phyloP scores from a whole-genome alignment of 2,888 invertebrate genomes.

The Stenichneumon culpator region DNA sequence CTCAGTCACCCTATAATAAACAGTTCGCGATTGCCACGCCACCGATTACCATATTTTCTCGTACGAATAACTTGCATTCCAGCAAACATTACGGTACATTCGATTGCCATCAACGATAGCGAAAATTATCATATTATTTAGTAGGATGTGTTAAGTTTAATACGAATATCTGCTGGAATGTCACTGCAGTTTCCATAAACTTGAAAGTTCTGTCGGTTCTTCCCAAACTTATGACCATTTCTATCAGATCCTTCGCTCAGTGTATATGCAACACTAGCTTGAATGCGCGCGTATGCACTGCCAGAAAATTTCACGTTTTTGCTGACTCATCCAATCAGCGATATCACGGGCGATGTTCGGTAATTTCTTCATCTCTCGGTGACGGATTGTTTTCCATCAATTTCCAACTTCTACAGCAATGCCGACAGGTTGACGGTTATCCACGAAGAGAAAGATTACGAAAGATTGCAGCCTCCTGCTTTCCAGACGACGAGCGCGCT shows the following conservation, averaged over 20 bases:
- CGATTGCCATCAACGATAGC: neutral
- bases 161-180: too few species aligned
- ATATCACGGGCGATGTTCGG: constrained; percentile 45
- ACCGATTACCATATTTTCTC: too few species aligned
- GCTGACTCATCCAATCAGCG: constrained; percentile 32
- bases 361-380: neutral
- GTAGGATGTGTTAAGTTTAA: too few species aligned
- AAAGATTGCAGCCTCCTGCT: constrained; percentile 35
- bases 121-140: too few species aligned
- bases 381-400: constrained; percentile 19
- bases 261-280: neutral
- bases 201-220: too few species aligned
- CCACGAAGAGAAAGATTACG: neutral
- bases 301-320: constrained; percentile 23
- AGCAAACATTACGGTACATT: too few species aligned
- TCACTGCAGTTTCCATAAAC: too few species aligned
- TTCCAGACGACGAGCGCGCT: constrained; percentile 8
- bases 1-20: too few species aligned
- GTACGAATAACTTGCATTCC: too few species aligned
- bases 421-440: constrained; percentile 9
- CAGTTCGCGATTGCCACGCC: too few species aligned
- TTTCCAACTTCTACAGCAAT: constrained; percentile 39
- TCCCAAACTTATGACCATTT: too few species aligned
- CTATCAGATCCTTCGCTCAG: too few species aligned
- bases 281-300: neutral